Conservation (phyloP, 2,797 vertebrate species). For the Sebastes matsubarae region DNA sequence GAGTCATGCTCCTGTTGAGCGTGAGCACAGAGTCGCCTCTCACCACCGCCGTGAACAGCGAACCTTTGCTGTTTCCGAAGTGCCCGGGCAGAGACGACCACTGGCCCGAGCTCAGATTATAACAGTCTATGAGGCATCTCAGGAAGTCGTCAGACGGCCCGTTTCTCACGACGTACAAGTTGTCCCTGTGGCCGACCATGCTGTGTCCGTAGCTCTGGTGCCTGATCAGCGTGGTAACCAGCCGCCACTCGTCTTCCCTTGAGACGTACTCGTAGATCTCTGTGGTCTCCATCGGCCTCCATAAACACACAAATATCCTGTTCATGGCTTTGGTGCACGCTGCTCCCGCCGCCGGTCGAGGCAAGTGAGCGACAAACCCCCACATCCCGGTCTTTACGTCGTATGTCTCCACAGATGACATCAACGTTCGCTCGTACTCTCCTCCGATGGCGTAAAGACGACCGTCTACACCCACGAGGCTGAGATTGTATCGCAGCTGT, state of each 20-base stretch:
- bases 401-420: slow-evolving; percentile 91
- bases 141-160: slow-evolving; percentile 94
- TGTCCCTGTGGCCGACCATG: slow-evolving; percentile 92
- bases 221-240: slow-evolving; percentile 84
- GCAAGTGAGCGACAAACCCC: slow-evolving; percentile 87
- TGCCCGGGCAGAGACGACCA: slow-evolving; percentile 92
- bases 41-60: slow-evolving; percentile 90
- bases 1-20: slow-evolving; percentile 87
- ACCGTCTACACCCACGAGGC: slow-evolving; percentile 84
- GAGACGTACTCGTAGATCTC: slow-evolving; percentile 87
- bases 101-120: slow-evolving; percentile 88
- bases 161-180: slow-evolving; percentile 92
- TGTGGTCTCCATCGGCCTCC: slow-evolving; percentile 90
- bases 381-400: slow-evolving; percentile 79
- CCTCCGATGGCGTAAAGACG: slow-evolving; percentile 90
- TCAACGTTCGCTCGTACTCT: slow-evolving; percentile 82
- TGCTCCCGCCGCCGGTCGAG: slow-evolving; percentile 81
- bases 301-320: slow-evolving; percentile 91
- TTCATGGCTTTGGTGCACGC: slow-evolving; percentile 87
- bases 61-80: slow-evolving; percentile 93
- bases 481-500: slow-evolving; percentile 89
- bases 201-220: slow-evolving; percentile 93
- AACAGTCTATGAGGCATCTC: slow-evolving; percentile 91
- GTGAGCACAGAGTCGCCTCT: slow-evolving; percentile 91
- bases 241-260: slow-evolving; percentile 80